Base-by-base conservation (phyloP, 1,140 invertebrate genomes). In the Acromyrmex charruanus region DNA sequence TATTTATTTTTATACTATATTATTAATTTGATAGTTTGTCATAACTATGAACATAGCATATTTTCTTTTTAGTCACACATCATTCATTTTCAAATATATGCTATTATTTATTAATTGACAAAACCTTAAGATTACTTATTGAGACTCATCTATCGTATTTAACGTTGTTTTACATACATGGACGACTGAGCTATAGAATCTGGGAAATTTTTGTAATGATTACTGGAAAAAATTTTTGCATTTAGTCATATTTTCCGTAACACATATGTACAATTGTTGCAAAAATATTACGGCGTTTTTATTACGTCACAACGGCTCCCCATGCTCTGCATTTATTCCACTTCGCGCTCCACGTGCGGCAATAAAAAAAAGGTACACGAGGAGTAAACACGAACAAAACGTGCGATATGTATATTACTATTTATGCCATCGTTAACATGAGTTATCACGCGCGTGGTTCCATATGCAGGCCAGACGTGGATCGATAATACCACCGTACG, bases 341-440 rank as follows among this genome's bases (percentile, higher is more conserved):
- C 35, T 74, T 6, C 53, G 28, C 49, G 39, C 39, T 44, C 39
- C 39, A n/a, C 39, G 49, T 25, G 12, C 35, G 12, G 7, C 58
- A 51, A 82, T 82, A 74, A 82, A 82, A 82, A 77, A 82, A 49
- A 4, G 5, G 5, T 21, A 0, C 28, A 35, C 14, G 55, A 61
- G 9, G n/a, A 74, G 55, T 58, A 35, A 44, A 49, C 55, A 61
- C 28, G 69, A 63, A 61, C 55, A 61, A 74, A 61, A 84, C 55
- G 39, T 16, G 28, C 39, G n/a, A 61, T 74, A 82, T 59, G 55
- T 82, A 72, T 84, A 84, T 75, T 84, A 65, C 55, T 86, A 86
- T 80, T 89, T 85, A 55, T 74, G 25, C 72, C 65, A 79, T 88
- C 87, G 81, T 79, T 44, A 88, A 74, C 44, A 66, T 35, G 61